Evolutionary conservation across 2,797 vertebrate species (phyloP), one percentile per base, ranked within the genome.

Genomic region (Enoplosus armatus): DNA sequence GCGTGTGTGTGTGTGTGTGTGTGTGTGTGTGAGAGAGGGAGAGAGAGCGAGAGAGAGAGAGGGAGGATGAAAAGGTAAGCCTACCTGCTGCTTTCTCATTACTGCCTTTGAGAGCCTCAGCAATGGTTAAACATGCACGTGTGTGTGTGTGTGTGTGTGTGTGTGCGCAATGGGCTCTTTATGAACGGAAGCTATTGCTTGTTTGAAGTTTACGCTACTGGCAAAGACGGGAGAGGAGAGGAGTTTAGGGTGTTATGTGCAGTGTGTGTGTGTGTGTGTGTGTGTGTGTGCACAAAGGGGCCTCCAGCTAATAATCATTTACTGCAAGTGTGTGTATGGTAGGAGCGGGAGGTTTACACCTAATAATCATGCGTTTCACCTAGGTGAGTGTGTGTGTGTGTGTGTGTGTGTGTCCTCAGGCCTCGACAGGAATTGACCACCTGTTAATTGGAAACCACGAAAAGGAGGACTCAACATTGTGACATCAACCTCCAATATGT

Each of bases 21-120:
- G 55, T 68, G 20, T 27, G 65, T 33, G 65, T 27, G 45, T 37
- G 37, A n/a, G 66, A 31, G 47, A 8, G 73, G 18, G 48, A 6
- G 24, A 33, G 56, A 8, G 37, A 33, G 78, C 22, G 67, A 66
- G 68, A 41, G 31, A 47, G 66, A 78, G 72, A 10, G 72, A 76
- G 47, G 29, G 82, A 83, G 75, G 89, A 86, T 90, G 77, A 88
- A 85, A 82, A 85, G 85, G 63, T 71, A 54, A 43, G 79, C 66
- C 54, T 84, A 86, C 91, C 89, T 91, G 85, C 85, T 92, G 87
- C 85, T 90, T 92, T 89, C 89, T 93, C 90, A 93, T 93, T 92
- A 93, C 76, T 80, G 70, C 83, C 55, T 88, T 83, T 80, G 47
- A 80, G 75, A 73, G 79, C 48, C 67, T 81, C 85, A 83, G 79